Percentiles rank a stretch among this genome's conserved stretches.
Conservation (phyloP, 1,140 invertebrate species). For the Anagrus nilaparvatae region DNA sequence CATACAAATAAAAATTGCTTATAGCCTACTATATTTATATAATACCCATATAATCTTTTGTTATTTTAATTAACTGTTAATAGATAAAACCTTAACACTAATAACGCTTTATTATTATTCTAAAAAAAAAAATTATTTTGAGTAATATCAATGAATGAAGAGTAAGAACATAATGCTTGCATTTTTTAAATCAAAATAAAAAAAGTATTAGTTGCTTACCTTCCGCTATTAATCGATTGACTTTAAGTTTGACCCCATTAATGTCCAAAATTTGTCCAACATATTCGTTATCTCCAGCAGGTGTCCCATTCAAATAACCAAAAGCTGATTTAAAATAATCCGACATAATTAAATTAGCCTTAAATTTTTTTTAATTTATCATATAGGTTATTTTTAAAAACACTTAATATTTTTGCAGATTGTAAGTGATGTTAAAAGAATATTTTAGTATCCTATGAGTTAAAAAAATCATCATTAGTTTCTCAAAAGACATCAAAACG, state of each 20-base stretch:
- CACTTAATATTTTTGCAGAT: no score
- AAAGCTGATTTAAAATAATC: slow-evolving; percentile 38
- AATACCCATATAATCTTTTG: no score
- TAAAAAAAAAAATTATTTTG: not conserved
- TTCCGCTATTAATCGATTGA: slow-evolving; percentile 87
- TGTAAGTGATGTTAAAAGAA: no score
- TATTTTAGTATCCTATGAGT: no score
- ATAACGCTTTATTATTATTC: no score
- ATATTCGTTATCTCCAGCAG: slow-evolving; percentile 58
- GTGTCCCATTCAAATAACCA: slow-evolving; percentile 34
- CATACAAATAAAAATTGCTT: no score
- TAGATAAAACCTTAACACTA: no score
- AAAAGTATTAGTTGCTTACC: no score
- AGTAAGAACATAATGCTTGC: not conserved
- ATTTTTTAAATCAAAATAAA: slow-evolving; percentile 1
- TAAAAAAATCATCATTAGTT: no score
- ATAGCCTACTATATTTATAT: no score
- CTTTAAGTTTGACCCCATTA: slow-evolving; percentile 75
- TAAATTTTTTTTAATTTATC: slow-evolving; percentile 18
- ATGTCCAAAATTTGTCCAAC: slow-evolving; percentile 85
- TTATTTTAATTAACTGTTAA: no score
- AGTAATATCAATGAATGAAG: not conserved
- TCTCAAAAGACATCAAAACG: no score
- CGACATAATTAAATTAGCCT: slow-evolving; percentile 35
- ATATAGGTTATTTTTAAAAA: slow-evolving; percentile 19